These are phyloP conservation scores for Smutsia temminckii DNA, from an alignment of 2,797 vertebrate species.

Conservation along the genomic window DNA sequence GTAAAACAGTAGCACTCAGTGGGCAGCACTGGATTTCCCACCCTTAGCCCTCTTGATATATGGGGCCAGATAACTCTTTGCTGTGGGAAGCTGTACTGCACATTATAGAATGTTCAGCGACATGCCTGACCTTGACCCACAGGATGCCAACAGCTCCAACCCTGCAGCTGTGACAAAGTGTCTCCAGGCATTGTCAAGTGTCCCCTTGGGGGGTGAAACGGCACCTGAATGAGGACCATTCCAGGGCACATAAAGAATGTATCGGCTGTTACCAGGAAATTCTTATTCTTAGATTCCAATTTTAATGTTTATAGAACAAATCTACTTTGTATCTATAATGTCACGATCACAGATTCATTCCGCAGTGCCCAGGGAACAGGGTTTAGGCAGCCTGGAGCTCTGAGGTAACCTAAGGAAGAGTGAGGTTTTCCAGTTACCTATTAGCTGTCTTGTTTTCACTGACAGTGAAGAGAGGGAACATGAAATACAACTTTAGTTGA, in stretches of 20 bases:
- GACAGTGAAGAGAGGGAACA: neutral
- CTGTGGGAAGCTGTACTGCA: neutral
- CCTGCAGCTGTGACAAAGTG: neutral
- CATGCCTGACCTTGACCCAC: neutral
- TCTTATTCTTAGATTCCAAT: neutral
- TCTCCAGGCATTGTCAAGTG: neutral
- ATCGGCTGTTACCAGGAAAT: neutral
- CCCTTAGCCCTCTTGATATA: neutral
- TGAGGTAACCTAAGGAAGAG: neutral
- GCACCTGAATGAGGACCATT: neutral
- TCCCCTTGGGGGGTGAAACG: neutral
- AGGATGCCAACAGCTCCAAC: neutral
- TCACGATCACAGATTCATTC: neutral
- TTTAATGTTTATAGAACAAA: neutral
- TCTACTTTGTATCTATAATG: neutral
- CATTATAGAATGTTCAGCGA: neutral
- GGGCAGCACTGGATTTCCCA: neutral
- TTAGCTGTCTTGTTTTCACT: neutral
- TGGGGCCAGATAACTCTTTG: neutral
- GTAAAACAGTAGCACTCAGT: neutral
- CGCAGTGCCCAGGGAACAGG: neutral
- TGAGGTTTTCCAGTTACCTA: neutral
- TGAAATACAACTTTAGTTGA: neutral
- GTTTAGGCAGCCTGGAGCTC: neutral
- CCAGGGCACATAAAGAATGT: neutral